Evolutionary conservation across 2,888 invertebrate species (phyloP).

Genomic region (Athalia cordata): DNA sequence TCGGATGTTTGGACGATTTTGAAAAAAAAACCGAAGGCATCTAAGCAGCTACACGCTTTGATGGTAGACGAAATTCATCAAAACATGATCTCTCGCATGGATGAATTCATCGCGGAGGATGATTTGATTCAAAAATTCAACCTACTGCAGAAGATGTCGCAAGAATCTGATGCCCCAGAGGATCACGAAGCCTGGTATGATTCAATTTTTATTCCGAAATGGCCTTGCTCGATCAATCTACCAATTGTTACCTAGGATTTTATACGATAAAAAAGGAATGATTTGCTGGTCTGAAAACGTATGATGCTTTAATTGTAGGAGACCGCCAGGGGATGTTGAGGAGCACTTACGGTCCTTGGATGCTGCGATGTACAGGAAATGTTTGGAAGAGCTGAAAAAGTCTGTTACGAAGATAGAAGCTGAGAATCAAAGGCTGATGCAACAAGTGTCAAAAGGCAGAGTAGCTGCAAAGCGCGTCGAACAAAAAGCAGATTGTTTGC

Average conservation of each 20-base stretch:
- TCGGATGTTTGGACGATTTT: slow-evolving; percentile 57
- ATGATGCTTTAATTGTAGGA: slow-evolving; percentile 55
- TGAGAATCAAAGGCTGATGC: slow-evolving; percentile 60
- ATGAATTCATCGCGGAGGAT: slow-evolving; percentile 59
- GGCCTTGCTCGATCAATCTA: too few species aligned
- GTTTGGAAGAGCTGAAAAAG: slow-evolving; percentile 55
- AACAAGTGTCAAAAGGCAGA: slow-evolving; percentile 55
- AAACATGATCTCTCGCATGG: slow-evolving; percentile 57
- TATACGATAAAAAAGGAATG: neutral
- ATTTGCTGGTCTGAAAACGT: neutral
- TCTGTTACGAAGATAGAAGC: slow-evolving; percentile 57
- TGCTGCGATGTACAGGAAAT: slow-evolving; percentile 57
- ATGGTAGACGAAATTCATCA: slow-evolving; percentile 58
- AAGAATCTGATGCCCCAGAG: slow-evolving; percentile 52
- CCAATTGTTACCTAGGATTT: too few species aligned
- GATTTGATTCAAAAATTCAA: slow-evolving; percentile 56
- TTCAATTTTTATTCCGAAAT: neutral
- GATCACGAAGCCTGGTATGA: slow-evolving; percentile 59
- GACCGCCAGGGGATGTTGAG: slow-evolving; percentile 65
- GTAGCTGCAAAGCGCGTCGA: slow-evolving; percentile 48
- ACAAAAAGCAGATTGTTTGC: slow-evolving; percentile 50
- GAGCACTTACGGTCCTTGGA: slow-evolving; percentile 63
- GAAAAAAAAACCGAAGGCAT: slow-evolving; percentile 52
- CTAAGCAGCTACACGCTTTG: slow-evolving; percentile 56
- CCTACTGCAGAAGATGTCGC: slow-evolving; percentile 55